Evolutionary conservation across 2,113 vertebrate species (phyloP).

Genomic region (Ursus arctos): DNA sequence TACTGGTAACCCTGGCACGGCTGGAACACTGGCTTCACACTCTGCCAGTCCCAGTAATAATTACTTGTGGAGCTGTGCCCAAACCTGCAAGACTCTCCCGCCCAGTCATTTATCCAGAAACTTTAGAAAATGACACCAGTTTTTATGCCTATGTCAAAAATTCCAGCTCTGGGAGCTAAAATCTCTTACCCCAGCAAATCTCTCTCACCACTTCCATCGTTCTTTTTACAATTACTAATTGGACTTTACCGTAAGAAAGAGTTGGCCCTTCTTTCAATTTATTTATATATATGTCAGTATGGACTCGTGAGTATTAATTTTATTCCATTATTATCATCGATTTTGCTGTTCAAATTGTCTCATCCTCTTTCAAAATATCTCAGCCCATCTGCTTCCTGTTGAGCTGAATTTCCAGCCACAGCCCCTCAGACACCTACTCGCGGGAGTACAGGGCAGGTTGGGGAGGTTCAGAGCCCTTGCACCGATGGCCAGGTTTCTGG

Average conservation of each 20-base stretch:
- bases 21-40: constrained; percentile 89
- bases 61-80: neutral
- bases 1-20: constrained; percentile 87
- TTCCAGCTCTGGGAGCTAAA: neutral
- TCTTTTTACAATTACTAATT: neutral
- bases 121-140: neutral
- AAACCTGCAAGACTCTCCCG: neutral
- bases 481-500: neutral
- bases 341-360: neutral
- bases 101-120: constrained; percentile 51
- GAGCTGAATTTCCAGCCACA: neutral
- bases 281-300: neutral
- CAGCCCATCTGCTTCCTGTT: constrained; percentile 61
- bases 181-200: neutral
- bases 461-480: neutral
- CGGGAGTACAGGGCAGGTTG: neutral
- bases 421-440: neutral
- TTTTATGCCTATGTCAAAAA: neutral
- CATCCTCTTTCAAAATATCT: neutral
- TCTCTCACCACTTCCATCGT: neutral
- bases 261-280: neutral
- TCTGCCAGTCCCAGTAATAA: constrained; percentile 63
- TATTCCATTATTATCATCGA: neutral
- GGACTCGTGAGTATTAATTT: neutral
- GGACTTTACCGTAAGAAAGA: neutral